Base-by-base conservation (phyloP, 2,113 vertebrate genomes). In the Leptodactylus fuscus region DNA sequence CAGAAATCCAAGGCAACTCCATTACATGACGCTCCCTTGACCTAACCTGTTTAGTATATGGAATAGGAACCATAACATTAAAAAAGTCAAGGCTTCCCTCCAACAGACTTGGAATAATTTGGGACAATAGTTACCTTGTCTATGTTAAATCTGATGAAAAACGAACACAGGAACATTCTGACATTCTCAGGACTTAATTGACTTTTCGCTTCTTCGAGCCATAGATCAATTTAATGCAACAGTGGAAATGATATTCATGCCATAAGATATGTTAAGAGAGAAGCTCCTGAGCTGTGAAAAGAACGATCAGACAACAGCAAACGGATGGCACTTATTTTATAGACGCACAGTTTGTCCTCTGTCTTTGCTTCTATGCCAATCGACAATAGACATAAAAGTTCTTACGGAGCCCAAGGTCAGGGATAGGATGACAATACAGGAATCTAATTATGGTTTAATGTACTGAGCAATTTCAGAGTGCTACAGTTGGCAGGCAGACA, bases 381-480 rank as follows among this genome's bases (percentile, higher is more conserved):
- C 4, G 49, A 74, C 67, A 55, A 73, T n/a, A 74, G 69, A 74
- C 51, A 60, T 74, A 44, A 74, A 82, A 73, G 48, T 58, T 74
- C 24, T 83, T 38, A 55, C 49, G 10, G 34, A 83, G 69, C 69
- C 65, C 62, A 83, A 83, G 81, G 81, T 83, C 69, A 83, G 41
- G 13, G 70, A 74, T 74, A 38, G 65, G 81, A 83, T 83, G 81
- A 83, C 81, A 83, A 83, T 55, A 83, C 49, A 83, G 67, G 34
- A 82, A 82, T 82, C 46, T 70, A 82, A 82, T 82, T 70, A 82
- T 70, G 67, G 62, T 82, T 82, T 82, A 82, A 82, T 82, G 62
- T 82, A 71, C 65, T 70, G 62, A 82, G 81, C 48, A 69, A 82
- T 67, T 62, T 71, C 65, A 70, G 46, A 24, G 48, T 70, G 62